Conservation (phyloP, 2,797 vertebrate species). For the Phrynocephalus forsythii region DNA sequence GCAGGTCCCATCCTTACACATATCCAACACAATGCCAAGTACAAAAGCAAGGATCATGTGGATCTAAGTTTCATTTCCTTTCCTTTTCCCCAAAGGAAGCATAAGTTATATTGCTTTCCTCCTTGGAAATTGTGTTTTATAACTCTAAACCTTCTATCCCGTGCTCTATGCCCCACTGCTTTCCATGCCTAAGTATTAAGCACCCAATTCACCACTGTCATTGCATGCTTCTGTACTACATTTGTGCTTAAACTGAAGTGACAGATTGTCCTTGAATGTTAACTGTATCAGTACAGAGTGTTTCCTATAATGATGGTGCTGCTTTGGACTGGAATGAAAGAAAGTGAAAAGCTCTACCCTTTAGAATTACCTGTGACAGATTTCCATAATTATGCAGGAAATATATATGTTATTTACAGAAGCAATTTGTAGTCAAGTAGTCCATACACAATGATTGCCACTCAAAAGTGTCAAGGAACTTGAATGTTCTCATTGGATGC, state of each 20-base stretch:
- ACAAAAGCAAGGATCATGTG: neutral
- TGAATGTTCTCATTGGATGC: constrained; percentile 15
- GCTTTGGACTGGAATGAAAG: constrained; percentile 46
- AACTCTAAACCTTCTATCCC: neutral
- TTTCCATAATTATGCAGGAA: constrained; percentile 68
- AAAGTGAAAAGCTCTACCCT: constrained; percentile 51
- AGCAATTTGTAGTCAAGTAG: constrained; percentile 49
- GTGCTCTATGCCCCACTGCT: neutral
- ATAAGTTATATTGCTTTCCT: neutral
- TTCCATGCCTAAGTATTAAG: neutral
- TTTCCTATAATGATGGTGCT: constrained; percentile 56
- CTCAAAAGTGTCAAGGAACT: constrained; percentile 12
- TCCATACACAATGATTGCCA: constrained; percentile 41
- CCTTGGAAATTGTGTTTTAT: neutral
- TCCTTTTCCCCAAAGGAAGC: neutral
- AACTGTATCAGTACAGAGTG: constrained; percentile 50
- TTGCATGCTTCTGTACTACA: neutral
- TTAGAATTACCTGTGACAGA: constrained; percentile 49
- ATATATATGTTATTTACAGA: constrained; percentile 39
- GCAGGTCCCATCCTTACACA: neutral
- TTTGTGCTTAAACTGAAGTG: constrained; percentile 33
- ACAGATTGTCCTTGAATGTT: constrained; percentile 63
- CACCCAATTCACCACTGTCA: neutral
- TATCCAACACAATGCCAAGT: neutral
- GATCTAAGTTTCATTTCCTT: neutral